Evolutionary conservation across 2,888 invertebrate species (phyloP).

Genomic region (Agrochola lychnidis): DNA sequence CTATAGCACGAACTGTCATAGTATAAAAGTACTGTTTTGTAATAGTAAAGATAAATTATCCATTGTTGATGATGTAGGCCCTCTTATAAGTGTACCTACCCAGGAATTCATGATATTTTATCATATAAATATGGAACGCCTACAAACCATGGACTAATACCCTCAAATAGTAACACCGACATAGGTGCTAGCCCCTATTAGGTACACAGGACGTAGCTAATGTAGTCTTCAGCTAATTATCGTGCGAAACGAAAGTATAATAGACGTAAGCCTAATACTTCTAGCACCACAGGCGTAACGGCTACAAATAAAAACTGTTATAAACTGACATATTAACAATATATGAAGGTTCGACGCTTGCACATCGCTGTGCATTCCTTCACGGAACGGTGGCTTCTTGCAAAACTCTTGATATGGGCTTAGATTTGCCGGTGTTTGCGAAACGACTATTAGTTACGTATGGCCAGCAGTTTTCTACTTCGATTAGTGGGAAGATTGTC

Average conservation of each 20-base stretch:
- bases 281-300: slow-evolving; percentile 20
- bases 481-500: slow-evolving; percentile 64
- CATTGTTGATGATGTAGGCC: neutral
- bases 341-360: slow-evolving; percentile 65
- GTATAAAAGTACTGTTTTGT: too few relatives aligned
- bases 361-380: slow-evolving; percentile 78
- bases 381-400: slow-evolving; percentile 80
- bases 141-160: neutral
- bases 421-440: slow-evolving; percentile 74
- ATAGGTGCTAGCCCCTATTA: neutral
- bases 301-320: slow-evolving; percentile 51
- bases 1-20: neutral
- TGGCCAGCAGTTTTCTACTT: slow-evolving; percentile 74
- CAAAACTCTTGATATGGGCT: slow-evolving; percentile 81
- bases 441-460: slow-evolving; percentile 75
- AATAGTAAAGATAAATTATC: neutral
- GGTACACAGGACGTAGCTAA: slow-evolving; percentile 6
- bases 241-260: slow-evolving; percentile 30
- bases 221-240: slow-evolving; percentile 26
- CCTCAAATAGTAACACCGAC: neutral
- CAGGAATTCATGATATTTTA: neutral
- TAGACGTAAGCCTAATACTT: slow-evolving; percentile 1
- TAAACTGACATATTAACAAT: slow-evolving; percentile 61
- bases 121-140: neutral
- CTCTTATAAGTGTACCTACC: neutral